Evolutionary conservation across 2,113 vertebrate species (phyloP).

Genomic region (Chlorodrepanis virens): DNA sequence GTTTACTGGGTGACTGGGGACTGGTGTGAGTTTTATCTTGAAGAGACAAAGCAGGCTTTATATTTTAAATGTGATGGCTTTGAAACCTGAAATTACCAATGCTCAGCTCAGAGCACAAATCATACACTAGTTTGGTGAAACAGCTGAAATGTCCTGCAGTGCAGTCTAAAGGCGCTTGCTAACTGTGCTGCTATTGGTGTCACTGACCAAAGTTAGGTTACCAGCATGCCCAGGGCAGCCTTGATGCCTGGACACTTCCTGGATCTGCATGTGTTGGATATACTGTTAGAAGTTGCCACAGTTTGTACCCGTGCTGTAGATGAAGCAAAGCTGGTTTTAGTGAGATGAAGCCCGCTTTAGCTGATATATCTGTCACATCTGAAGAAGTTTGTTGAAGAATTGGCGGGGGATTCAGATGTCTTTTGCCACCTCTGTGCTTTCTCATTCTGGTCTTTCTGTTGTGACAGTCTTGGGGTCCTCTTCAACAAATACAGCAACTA

Average conservation of each 20-base stretch:
- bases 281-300: background rate
- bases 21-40: background rate
- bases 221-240: background rate
- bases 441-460: background rate
- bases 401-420: background rate
- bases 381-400: background rate
- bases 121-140: background rate
- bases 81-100: background rate
- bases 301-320: fast-evolving
- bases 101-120: background rate
- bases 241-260: background rate
- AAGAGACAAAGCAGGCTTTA: background rate
- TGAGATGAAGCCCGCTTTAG: background rate
- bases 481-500: background rate
- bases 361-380: background rate
- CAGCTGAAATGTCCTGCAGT: background rate
- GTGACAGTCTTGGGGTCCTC: background rate
- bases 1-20: background rate
- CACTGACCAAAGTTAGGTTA: background rate
- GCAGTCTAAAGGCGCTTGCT: background rate
- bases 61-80: background rate
- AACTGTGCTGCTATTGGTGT: background rate
- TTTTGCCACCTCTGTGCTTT: background rate
- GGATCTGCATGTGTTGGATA: background rate
- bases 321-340: background rate